phyloP scores from a whole-genome alignment of 1,140 invertebrate genomes.

The Monomorium pharaonis region DNA sequence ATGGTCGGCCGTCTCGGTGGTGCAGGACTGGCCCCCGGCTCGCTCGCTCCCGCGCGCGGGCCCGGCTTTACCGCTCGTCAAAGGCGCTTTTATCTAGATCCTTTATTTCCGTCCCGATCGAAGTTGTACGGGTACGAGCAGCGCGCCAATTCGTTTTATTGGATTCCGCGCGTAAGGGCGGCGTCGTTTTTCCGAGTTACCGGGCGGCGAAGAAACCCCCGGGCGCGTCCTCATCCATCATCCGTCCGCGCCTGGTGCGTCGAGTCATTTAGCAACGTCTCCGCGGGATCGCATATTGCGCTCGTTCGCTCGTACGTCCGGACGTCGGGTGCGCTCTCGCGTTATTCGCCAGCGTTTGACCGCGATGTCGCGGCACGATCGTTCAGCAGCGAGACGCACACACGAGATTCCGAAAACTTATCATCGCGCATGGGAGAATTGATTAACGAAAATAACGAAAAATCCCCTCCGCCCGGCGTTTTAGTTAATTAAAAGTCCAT shows the following conservation, averaged over 20 bases:
- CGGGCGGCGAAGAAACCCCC: conserved; percentile 52
- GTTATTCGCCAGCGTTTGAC: conserved; percentile 32
- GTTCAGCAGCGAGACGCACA: background rate
- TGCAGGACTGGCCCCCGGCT: conserved; percentile 41
- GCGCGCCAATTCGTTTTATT: conserved; percentile 70
- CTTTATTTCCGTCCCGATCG: conserved; percentile 69
- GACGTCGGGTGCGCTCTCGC: background rate
- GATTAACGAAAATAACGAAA: background rate
- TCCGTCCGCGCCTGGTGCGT: conserved; percentile 60
- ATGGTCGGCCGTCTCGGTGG: conserved; percentile 30
- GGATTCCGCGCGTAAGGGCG: conserved; percentile 71
- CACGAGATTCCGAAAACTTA: background rate
- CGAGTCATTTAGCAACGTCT: conserved; percentile 74
- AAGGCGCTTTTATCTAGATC: conserved; percentile 65
- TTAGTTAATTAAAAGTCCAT: background rate
- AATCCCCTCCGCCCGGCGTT: background rate
- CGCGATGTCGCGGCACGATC: background rate
- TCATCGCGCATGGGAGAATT: too few species aligned
- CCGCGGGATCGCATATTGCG: conserved; percentile 67
- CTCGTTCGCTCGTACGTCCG: background rate
- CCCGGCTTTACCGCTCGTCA: conserved; percentile 52
- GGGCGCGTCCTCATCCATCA: conserved; percentile 72
- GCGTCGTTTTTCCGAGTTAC: conserved; percentile 71
- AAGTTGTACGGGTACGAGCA: conserved; percentile 57
- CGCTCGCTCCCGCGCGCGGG: background rate